Evolutionary conservation across 2,113 vertebrate species (phyloP).

Genomic region (Dromiciops gliroides): DNA sequence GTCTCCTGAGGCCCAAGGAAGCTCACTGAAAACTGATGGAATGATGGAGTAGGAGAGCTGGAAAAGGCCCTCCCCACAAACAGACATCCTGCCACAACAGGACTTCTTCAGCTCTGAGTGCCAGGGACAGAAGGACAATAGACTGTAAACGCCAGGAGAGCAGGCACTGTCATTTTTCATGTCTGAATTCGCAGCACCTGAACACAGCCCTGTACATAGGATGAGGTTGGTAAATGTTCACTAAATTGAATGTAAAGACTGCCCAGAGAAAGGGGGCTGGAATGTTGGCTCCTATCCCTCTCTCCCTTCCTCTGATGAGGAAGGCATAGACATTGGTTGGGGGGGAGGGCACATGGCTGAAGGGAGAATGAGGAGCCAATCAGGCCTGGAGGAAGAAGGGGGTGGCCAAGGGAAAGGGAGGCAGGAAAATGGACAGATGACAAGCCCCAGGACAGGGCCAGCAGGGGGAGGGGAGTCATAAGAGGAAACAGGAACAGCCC

Average conservation of each 20-base stretch:
- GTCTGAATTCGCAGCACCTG: background rate
- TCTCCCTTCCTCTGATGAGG: background rate
- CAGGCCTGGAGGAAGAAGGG: slow-evolving; percentile 76
- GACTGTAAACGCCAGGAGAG: background rate
- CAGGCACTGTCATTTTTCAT: background rate
- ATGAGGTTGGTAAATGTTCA: background rate
- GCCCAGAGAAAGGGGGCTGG: slow-evolving; percentile 69
- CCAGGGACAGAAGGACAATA: background rate
- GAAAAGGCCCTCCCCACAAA: background rate
- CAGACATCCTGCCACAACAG: background rate
- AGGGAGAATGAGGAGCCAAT: slow-evolving; percentile 44
- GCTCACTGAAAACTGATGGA: slow-evolving; percentile 52
- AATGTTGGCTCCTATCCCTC: slow-evolving; percentile 54
- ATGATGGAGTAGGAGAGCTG: accelerated
- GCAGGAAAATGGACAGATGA: background rate
- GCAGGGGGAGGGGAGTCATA: slow-evolving; percentile 82
- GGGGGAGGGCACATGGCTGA: background rate
- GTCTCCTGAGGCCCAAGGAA: background rate
- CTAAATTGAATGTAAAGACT: no score
- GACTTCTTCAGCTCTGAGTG: background rate
- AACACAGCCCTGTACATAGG: background rate
- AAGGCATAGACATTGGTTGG: background rate
- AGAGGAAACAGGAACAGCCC: slow-evolving; percentile 90
- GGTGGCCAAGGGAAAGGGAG: slow-evolving; percentile 66
- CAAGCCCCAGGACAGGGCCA: background rate